These are phyloP conservation scores for Alcedo quadribrachys DNA, from an alignment of 2,797 vertebrate species.

Conservation along the genomic window DNA sequence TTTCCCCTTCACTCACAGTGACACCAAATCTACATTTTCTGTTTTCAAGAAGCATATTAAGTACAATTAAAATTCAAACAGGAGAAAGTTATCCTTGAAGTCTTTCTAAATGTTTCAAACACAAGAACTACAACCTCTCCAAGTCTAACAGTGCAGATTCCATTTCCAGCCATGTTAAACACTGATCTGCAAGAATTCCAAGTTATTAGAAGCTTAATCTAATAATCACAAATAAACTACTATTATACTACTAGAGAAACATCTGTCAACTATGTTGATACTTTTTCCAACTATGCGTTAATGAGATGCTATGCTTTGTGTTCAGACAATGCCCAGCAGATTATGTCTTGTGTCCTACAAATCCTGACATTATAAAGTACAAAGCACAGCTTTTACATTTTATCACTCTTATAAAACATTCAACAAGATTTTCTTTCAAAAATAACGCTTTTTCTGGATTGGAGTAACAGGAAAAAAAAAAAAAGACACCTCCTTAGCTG, in stretches of 20 bases:
- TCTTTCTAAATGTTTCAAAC: neutral
- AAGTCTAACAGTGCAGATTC: neutral
- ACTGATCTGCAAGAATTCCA: neutral
- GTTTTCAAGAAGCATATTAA: neutral
- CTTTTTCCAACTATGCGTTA: conserved; percentile 11
- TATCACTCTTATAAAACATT: conserved; percentile 65
- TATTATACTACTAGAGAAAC: conserved; percentile 42
- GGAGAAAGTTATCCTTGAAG: neutral
- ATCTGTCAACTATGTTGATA: conserved; percentile 15
- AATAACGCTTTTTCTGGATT: conserved; percentile 5
- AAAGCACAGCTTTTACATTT: conserved; percentile 45
- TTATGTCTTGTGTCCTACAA: conserved; percentile 45
- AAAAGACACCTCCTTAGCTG: conserved; percentile 55
- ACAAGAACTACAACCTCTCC: neutral
- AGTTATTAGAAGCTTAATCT: conserved; percentile 25
- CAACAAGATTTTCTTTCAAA: conserved; percentile 54
- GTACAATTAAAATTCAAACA: neutral
- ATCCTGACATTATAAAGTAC: conserved; percentile 47
- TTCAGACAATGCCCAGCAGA: conserved; percentile 52
- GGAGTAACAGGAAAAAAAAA: neutral
- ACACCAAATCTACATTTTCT: neutral
- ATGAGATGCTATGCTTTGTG: conserved; percentile 63
- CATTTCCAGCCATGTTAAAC: conserved; percentile 28
- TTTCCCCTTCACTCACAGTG: rapidly evolving
- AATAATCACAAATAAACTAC: conserved; percentile 63